Conservation (phyloP, 1,140 invertebrate genomes). For the Reticulitermes speratus region DNA sequence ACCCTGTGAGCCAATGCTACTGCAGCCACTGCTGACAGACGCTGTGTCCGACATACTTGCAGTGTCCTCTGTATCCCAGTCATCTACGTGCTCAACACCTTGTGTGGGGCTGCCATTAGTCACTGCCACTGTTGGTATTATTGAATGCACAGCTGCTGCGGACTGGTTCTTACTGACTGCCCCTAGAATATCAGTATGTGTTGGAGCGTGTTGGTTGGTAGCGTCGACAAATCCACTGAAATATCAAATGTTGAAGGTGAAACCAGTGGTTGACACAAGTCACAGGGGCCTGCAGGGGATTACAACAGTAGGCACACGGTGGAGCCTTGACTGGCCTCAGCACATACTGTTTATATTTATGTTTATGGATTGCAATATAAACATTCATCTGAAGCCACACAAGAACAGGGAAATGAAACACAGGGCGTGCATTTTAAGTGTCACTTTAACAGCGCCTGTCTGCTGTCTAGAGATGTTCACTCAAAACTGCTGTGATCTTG, state of each 20-base stretch:
- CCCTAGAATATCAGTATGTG: neutral
- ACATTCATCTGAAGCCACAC: too few relatives aligned
- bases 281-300: too few relatives aligned
- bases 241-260: neutral
- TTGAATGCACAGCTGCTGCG: neutral
- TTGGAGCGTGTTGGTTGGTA: neutral
- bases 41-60: constrained; percentile 41
- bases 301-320: too few relatives aligned
- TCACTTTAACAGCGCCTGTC: too few relatives aligned
- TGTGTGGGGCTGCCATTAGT: constrained; percentile 36
- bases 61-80: constrained; percentile 43
- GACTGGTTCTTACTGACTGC: neutral
- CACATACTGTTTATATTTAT: too few relatives aligned
- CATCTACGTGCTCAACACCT: constrained; percentile 36
- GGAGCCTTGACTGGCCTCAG: too few relatives aligned
- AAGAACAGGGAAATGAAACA: too few relatives aligned
- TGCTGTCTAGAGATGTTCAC: too few relatives aligned
- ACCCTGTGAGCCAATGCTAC: constrained; percentile 38
- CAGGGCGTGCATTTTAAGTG: too few relatives aligned
- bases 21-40: constrained; percentile 44
- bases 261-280: too few relatives aligned
- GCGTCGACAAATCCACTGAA: neutral
- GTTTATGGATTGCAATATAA: too few relatives aligned
- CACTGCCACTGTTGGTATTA: constrained; percentile 34
- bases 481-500: too few relatives aligned